phyloP scores from a whole-genome alignment of 2,113 vertebrate species.

The Neofelis nebulosa region DNA sequence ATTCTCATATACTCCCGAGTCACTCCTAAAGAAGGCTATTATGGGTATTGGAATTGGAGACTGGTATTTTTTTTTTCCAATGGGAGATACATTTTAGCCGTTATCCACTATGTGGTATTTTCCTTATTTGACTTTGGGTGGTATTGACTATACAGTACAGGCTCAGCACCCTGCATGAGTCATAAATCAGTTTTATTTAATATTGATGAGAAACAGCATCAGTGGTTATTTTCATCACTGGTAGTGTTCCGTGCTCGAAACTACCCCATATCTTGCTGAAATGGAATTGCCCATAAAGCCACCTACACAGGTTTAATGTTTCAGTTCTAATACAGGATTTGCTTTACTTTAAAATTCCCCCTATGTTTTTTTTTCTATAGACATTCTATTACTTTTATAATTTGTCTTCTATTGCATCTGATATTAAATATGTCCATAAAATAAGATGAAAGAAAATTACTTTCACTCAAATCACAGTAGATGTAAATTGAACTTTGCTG shows the following conservation, averaged over 20 bases:
- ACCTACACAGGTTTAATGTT: not conserved
- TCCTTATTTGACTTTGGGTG: not conserved
- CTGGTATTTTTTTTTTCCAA: not conserved
- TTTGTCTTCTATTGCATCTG: not conserved
- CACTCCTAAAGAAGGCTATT: not conserved
- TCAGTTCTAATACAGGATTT: not conserved
- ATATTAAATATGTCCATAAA: slow-evolving; percentile 46
- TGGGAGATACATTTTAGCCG: not conserved
- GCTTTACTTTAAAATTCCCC: not conserved
- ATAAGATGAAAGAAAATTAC: slow-evolving; percentile 37
- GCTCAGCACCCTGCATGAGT: not conserved
- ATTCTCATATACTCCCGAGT: not conserved
- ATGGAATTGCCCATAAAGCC: not conserved
- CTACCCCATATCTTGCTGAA: not conserved
- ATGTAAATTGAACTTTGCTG: slow-evolving; percentile 51
- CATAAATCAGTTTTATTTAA: slow-evolving; percentile 44
- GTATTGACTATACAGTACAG: not conserved
- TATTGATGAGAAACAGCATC: not conserved
- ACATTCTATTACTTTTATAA: slow-evolving; percentile 40
- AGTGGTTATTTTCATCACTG: not conserved
- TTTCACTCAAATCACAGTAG: slow-evolving; percentile 30
- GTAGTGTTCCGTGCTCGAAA: not conserved
- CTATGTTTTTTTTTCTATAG: not conserved
- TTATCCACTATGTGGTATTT: not conserved
- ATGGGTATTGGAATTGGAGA: not conserved